These are phyloP conservation scores for Caenorhabditis sp. DNA, from an alignment of 2,888 invertebrate genomes.

Conservation along the genomic window DNA sequence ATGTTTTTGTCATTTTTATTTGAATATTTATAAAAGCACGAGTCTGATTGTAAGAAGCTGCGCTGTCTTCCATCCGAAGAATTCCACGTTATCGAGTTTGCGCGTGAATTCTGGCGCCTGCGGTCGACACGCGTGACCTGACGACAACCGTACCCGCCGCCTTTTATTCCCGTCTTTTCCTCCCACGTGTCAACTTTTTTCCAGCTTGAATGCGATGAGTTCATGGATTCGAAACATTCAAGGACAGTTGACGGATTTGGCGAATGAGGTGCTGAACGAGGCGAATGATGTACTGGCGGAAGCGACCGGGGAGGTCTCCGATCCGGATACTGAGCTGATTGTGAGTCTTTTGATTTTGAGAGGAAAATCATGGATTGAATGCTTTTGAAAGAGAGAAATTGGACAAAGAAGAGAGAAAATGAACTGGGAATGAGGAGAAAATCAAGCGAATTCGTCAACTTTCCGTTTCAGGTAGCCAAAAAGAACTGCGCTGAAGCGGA, in stretches of 20 bases:
- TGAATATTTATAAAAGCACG: too few relatives aligned
- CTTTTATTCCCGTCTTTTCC: not conserved
- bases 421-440: too few relatives aligned
- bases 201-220: conserved; percentile 45
- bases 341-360: conserved; percentile 61
- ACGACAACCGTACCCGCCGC: conserved; percentile 9
- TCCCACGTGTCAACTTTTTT: conserved; percentile 1
- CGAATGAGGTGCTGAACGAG: conserved; percentile 79
- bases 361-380: too few relatives aligned
- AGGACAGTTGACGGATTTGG: conserved; percentile 77
- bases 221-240: conserved; percentile 69
- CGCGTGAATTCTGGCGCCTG: not conserved
- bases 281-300: conserved; percentile 74
- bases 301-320: conserved; percentile 77
- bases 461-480: conserved; percentile 70
- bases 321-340: conserved; percentile 76
- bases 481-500: conserved; percentile 76
- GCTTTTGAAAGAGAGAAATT: not conserved
- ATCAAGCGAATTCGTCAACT: not conserved
- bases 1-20: not conserved
- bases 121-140: not conserved
- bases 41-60: too few relatives aligned
- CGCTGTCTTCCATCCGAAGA: not conserved
- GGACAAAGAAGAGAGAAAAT: not conserved
- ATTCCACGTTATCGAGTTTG: not conserved